Conservation (phyloP, 1,140 invertebrate species). For the Globodera ellingtonae region DNA sequence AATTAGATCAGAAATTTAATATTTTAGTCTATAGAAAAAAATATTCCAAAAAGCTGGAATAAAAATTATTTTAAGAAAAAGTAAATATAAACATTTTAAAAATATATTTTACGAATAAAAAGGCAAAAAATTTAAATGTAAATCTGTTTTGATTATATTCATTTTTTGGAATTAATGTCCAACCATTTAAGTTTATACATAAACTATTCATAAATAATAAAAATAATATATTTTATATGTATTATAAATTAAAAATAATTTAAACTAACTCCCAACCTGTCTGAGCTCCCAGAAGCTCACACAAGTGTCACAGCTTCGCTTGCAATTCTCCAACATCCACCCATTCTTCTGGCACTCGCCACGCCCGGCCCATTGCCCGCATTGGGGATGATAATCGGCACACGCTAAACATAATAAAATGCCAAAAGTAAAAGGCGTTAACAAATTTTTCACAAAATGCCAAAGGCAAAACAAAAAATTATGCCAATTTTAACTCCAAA, state of each 20-base stretch:
- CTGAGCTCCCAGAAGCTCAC: slow-evolving; percentile 33
- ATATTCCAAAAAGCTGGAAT: no score
- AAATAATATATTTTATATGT: no score
- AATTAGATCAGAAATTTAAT: background rate
- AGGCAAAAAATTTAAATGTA: no score
- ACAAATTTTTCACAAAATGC: background rate
- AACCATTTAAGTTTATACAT: no score
- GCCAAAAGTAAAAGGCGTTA: background rate
- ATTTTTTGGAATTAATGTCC: no score
- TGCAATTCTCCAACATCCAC: slow-evolving; percentile 53
- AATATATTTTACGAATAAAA: no score
- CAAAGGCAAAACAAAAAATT: background rate
- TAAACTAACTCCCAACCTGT: slow-evolving; percentile 22
- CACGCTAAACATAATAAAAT: slow-evolving; percentile 34
- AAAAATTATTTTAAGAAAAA: no score
- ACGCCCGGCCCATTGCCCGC: slow-evolving; percentile 28
- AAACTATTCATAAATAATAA: no score
- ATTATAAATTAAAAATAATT: no score
- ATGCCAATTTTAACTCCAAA: background rate
- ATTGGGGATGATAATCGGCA: slow-evolving; percentile 43
- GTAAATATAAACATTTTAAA: no score
- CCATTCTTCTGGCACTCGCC: slow-evolving; percentile 45
- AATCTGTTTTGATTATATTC: no score
- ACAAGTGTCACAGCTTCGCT: slow-evolving; percentile 38
- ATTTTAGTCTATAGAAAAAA: no score